Evolutionary conservation across 2,888 invertebrate species (phyloP), one percentile per base, ranked within the genome.

Genomic region (Rhogogaster chlorosoma): DNA sequence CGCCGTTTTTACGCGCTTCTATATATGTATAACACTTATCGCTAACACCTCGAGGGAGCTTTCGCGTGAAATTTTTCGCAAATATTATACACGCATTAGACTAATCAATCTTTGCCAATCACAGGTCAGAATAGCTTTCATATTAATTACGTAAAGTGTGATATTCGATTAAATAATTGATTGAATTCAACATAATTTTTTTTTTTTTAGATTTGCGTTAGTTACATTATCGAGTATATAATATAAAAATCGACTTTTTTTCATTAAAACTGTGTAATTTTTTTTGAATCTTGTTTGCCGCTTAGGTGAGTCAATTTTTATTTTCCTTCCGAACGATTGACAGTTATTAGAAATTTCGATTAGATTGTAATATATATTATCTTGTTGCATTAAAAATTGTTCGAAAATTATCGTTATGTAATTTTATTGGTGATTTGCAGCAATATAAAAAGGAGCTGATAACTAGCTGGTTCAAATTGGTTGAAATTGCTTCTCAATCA

Each of bases 1-100:
- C 75, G 42, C 75, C 75, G 75, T 75, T 75, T 75, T 75, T 75
- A 45, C 45, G 26, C 42, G 26, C 45, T 38, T 26, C 45, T 26
- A 26, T 26, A 15, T 45, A 45, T 42, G 2, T 42, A 42, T 75
- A 22, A 45, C 42, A 9, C 22, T n/a, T 45, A 73, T 36, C 36
- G 61, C 26, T 49, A n/a, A 7, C 61, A 61, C 61, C 12, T 61
- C 61, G 61, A 12, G 12, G 9, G 7, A 6, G 26, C 15, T 67
- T 67, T 29, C 15, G 18, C 29, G n/a, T 73, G 10, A 18, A 73
- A 73, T 45, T 45, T 18, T 18, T 26, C 0, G 6, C 53, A 53
- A 45, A 3, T 45, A 45, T 15, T 45, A 45, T 45, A n/a, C n/a
- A 53, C 53, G 49, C n/a, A n/a, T n/a, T n/a, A n/a, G 18, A n/a